Base-by-base conservation (phyloP, 2,113 vertebrate species). In the Indicator indicator region DNA sequence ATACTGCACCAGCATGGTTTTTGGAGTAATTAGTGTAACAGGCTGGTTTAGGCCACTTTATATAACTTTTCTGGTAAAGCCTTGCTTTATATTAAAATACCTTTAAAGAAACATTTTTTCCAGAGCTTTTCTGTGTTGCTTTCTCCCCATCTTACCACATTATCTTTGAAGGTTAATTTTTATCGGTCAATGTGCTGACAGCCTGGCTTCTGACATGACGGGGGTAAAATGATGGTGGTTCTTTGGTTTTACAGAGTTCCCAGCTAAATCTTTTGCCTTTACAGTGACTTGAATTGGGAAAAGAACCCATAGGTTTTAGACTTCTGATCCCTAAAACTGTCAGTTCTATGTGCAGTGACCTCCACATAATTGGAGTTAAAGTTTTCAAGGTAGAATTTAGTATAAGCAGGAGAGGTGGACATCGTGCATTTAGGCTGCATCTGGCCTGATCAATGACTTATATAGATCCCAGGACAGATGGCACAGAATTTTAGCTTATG, bases 51-150 rank as follows among this genome's bases (percentile, higher is more conserved):
- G 65, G 75, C 55, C 23, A 21, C 7, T 63, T 24, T 81, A 91
- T 94, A 30, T 95, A 83, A 82, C 48, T 93, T 97, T 95, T 92
- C 64, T 67, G 72, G 50, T 86, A 88, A 42, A 69, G 32, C 89
- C 50, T 90, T 91, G 38, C 77, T 97, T 96, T 75, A 75, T 79
- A 81, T 87, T 93, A 86, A 78, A 92, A 88, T 78, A 63, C 92
- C 68, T 70, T 79, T 42, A 27, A 46, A 18, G 89, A 48, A 62
- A 91, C 68, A 70, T 84, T 68, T 82, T 69, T 79, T 48, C 36
- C 81, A 90, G 83, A 82, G 65, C 32, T 52, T 44, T 70, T n/a
- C 7, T 77, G 19, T 84, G 26, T 56, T 40, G 55, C 58, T 76
- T 95, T 96, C 88, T 80, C 32, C 27, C 54, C 32, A 9, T 52